Base-by-base conservation (phyloP, 2,888 invertebrate species). In the Agrypnus murinus region DNA sequence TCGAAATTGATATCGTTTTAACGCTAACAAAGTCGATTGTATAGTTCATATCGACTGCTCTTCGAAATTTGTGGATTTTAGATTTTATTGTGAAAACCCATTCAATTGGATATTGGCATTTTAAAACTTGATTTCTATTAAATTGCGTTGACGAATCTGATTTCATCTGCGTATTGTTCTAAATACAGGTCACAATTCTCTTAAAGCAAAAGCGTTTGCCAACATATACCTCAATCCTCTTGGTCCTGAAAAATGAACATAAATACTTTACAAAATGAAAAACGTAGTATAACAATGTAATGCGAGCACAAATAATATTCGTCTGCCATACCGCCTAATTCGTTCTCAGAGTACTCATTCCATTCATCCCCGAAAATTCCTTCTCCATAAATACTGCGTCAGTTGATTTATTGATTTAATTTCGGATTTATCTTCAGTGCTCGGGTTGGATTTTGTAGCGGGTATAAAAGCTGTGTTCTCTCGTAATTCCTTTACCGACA, bases 331-430 rank as follows among this genome's bases (percentile, higher is more conserved):
- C 50, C 50, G 50, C 50, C 31, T 50, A 50, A 50, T 50, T 50
- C 50, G 50, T 50, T 31, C 50, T 43, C 32, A 2, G 46, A 46
- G 12, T 12, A 25, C 50, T 50, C 50, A 31, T 50, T 50, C 50
- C 50, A 50, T 50, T 50, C 50, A 50, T 50, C 31, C 50, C 31
- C 14, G 50, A 50, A 50, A 50, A 50, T 50, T 50, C 50, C 50
- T 50, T 50, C 50, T 50, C 50, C 50, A 50, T 50, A 50, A 50
- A 50, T 50, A 62, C 62, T 62, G 34, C 50, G 32, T 25, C 48
- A 53, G 63, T 64, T 64, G 63, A 64, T 64, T 64, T 64, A 64
- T 53, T 53, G 63, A 64, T 64, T 64, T 64, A 48, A 64, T 50
- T 53, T 64, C 40, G 46, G 63, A 64, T 64, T 64, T 64, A 64